Conservation (phyloP, 2,888 invertebrate species). For the Acheta domesticus region DNA sequence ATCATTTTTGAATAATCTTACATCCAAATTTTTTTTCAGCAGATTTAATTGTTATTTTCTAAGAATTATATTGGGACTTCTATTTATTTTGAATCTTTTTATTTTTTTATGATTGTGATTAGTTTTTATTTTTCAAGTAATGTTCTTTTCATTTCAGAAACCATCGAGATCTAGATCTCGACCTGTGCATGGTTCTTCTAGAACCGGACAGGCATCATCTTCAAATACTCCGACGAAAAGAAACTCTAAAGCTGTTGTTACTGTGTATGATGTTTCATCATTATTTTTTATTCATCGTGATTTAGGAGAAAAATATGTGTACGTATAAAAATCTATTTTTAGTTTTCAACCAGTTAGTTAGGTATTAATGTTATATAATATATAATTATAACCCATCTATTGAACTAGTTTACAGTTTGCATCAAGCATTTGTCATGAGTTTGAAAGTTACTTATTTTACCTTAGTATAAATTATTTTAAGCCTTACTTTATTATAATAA, state of each 20-base stretch:
- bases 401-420: not conserved
- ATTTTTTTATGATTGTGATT: too few species aligned
- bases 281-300: slow-evolving; percentile 76
- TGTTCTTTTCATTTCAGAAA: slow-evolving; percentile 19
- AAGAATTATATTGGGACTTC: too few species aligned
- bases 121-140: too few species aligned
- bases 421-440: too few species aligned
- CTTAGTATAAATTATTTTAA: too few species aligned
- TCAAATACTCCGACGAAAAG: slow-evolving; percentile 45
- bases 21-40: slow-evolving; percentile 11
- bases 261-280: slow-evolving; percentile 68
- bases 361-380: too few species aligned
- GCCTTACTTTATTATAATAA: too few species aligned
- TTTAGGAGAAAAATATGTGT: slow-evolving; percentile 80
- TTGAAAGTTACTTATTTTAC: too few species aligned
- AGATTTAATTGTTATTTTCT: too few species aligned
- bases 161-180: slow-evolving; percentile 30
- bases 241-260: slow-evolving; percentile 61
- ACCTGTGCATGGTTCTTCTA: slow-evolving; percentile 28
- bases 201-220: slow-evolving; percentile 27
- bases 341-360: slow-evolving; percentile 3
- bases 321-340: slow-evolving; percentile 40
- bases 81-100: too few species aligned
- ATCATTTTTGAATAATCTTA: slow-evolving; percentile 18
- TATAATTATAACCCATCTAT: not conserved